Evolutionary conservation across 2,113 vertebrate species (phyloP), one percentile per base, ranked within the genome.

Genomic region (Pipa parva): DNA sequence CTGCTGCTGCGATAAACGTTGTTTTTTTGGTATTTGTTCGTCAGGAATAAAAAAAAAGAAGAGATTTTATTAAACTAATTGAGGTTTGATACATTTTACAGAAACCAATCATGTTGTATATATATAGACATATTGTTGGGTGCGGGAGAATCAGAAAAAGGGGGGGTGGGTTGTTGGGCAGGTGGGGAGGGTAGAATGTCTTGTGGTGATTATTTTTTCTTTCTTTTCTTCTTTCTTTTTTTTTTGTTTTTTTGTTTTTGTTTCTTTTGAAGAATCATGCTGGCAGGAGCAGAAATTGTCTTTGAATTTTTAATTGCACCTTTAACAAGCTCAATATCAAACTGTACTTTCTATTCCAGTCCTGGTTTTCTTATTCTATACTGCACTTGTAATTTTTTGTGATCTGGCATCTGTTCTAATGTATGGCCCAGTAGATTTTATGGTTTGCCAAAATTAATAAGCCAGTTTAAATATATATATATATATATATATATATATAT

Each of bases 51-150:
- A 84, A 84, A 84, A 81, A 78, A 84, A 84, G 74, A 75, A 85
- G 83, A 83, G 84, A 84, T 77, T 90, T 94, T 94, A 91, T 92
- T 93, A 85, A 86, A 89, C 92, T 85, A 91, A n/a, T 92, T 91
- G 86, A 94, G 89, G 90, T 93, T 95, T 94, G 90, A 93, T 92
- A 92, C 90, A 86, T 89, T 87, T 89, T 91, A 92, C 92, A 94
- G 88, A 88, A 92, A 84, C 88, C 87, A 90, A 85, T 88, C 78
- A 85, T 81, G 80, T 78, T 92, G 90, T 92, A 92, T 91, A 92
- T 92, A 86, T 86, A 87, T 89, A 88, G 85, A 88, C 87, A 89
- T 87, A 84, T 81, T 87, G 55, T 76, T 39, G 79, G 84, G 70
- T 49, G 75, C 79, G 65, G 10, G 77, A 82, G 78, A 81, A 69